Conservation (phyloP, 2,797 vertebrate species). For the Aeoliscus strigatus region DNA sequence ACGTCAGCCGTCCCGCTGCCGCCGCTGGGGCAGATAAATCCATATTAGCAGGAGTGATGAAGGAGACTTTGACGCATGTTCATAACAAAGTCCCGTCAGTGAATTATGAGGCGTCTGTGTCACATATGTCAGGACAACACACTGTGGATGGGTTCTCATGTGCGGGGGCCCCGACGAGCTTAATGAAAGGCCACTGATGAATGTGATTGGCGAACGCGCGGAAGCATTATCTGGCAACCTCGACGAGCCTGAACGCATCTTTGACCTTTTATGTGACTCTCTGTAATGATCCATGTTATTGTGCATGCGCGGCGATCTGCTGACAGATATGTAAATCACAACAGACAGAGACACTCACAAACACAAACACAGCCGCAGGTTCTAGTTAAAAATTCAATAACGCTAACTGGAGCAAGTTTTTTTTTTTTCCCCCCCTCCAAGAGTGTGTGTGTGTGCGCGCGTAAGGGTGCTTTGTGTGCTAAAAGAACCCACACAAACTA, state of each 20-base stretch:
- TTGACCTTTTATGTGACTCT: constrained; percentile 60
- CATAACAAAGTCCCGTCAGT: constrained; percentile 42
- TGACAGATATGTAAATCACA: constrained; percentile 53
- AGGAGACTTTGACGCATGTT: constrained; percentile 67
- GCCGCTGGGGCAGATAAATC: constrained; percentile 71
- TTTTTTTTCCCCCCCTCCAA: too few relatives aligned
- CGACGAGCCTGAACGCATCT: constrained; percentile 50
- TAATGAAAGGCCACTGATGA: constrained; percentile 45
- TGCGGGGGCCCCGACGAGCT: constrained; percentile 35
- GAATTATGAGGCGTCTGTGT: constrained; percentile 66
- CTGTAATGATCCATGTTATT: constrained; percentile 56
- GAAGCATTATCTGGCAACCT: constrained; percentile 46
- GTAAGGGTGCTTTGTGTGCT: constrained; percentile 7
- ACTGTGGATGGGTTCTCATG: constrained; percentile 52
- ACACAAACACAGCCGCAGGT: constrained; percentile 7
- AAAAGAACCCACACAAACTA: constrained; percentile 64
- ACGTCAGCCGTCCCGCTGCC: constrained; percentile 66
- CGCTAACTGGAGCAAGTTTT: constrained; percentile 57
- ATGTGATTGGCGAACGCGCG: constrained; percentile 46
- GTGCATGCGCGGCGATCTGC: constrained; percentile 38
- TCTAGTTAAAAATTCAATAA: constrained; percentile 36
- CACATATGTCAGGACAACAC: constrained; percentile 68
- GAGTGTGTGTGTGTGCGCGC: background rate
- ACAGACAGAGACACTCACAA: constrained; percentile 9
- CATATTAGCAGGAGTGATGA: constrained; percentile 73